Conservation (phyloP, 1,140 invertebrate species). For the Drosophila athabasca region DNA sequence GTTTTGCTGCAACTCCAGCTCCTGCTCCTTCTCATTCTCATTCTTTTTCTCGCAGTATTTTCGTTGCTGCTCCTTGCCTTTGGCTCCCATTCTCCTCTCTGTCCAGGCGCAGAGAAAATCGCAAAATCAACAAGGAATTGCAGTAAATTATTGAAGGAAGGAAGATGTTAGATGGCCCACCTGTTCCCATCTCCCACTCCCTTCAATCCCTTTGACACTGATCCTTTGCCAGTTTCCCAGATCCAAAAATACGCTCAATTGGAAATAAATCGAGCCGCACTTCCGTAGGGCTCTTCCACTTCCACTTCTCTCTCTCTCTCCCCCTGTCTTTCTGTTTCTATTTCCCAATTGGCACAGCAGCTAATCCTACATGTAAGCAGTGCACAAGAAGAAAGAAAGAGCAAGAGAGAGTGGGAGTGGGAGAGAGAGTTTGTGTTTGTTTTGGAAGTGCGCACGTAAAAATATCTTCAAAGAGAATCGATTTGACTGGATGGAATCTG, state of each 20-base stretch:
- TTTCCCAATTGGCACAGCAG: conserved; percentile 6
- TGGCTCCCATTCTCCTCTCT: conserved; percentile 1
- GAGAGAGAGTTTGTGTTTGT: conserved; percentile 46
- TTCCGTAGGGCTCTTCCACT: conserved; percentile 28
- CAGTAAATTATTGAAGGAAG: conserved; percentile 44
- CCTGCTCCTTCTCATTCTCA: not conserved
- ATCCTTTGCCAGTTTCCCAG: no score
- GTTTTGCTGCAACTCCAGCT: conserved; percentile 16
- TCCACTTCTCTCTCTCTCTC: not conserved
- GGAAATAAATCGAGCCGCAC: conserved; percentile 38
- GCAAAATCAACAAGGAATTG: conserved; percentile 67
- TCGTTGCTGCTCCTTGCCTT: not conserved
- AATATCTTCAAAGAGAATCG: conserved; percentile 70
- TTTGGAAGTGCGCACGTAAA: conserved; percentile 45
- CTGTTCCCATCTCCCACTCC: conserved; percentile 20
- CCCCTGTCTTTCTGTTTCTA: no score
- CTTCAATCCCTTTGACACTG: no score
- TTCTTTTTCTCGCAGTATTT: conserved; percentile 1
- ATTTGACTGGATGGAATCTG: conserved; percentile 10
- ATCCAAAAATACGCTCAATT: conserved; percentile 36
- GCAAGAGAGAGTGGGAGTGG: not conserved
- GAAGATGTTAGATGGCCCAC: conserved; percentile 26
- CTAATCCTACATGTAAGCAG: conserved; percentile 35
- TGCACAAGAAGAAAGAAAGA: conserved; percentile 2
- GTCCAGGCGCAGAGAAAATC: conserved; percentile 19